phyloP scores from a whole-genome alignment of 2,797 vertebrate species.

The Arctocebus calabarensis region DNA sequence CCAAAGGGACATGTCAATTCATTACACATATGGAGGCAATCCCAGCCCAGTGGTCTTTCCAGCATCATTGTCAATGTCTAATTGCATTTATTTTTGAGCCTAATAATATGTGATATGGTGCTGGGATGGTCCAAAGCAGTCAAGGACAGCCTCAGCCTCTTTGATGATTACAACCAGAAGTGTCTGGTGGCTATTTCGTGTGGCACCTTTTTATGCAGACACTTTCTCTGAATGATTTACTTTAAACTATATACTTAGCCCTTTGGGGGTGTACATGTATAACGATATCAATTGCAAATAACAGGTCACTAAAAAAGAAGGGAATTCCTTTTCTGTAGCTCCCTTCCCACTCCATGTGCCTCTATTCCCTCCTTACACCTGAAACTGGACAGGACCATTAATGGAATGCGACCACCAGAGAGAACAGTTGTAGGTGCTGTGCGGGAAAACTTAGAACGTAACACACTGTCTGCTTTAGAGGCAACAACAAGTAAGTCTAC shows the following conservation, averaged over 20 bases:
- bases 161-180: background rate
- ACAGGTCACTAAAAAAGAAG: background rate
- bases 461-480: background rate
- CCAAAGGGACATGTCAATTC: background rate
- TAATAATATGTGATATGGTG: background rate
- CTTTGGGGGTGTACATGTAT: background rate
- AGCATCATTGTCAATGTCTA: background rate
- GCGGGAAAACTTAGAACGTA: slow-evolving; percentile 1
- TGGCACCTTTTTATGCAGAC: slow-evolving; percentile 33
- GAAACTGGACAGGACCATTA: slow-evolving; percentile 26
- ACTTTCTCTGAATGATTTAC: slow-evolving; percentile 23
- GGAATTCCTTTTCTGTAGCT: background rate
- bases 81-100: background rate
- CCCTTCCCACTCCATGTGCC: background rate
- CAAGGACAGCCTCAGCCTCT: background rate
- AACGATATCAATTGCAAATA: slow-evolving; percentile 4
- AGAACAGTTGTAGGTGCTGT: background rate
- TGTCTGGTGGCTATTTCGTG: background rate
- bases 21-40: background rate
- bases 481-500: slow-evolving; percentile 53
- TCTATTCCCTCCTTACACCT: background rate
- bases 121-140: background rate
- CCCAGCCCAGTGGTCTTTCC: background rate
- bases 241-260: background rate
- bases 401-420: background rate